Evolutionary conservation across 2,888 invertebrate genomes (phyloP).

Genomic region (Ophion slaviceki): DNA sequence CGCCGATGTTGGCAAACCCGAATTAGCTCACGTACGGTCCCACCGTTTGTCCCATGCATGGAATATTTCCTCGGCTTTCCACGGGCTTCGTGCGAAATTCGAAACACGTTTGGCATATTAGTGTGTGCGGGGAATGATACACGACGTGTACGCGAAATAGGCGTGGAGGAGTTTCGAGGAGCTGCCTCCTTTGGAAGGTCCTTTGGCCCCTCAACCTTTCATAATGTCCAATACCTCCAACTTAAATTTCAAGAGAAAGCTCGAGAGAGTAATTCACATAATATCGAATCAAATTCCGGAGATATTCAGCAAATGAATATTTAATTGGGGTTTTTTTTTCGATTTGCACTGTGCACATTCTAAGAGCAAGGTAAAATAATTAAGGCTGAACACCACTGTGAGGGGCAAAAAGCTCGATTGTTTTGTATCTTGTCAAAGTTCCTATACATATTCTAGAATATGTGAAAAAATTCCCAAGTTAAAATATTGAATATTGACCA

Average conservation of each 20-base stretch:
- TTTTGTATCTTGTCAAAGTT: too few relatives aligned
- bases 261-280: background rate
- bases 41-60: conserved; percentile 4
- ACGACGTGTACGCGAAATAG: conserved; percentile 2
- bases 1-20: conserved; percentile 8
- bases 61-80: conserved; percentile 3
- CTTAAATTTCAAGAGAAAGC: background rate
- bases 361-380: too few relatives aligned
- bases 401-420: too few relatives aligned
- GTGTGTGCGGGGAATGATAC: background rate
- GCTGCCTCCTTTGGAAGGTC: background rate
- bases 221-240: background rate
- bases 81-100: conserved; percentile 13
- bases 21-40: conserved; percentile 30
- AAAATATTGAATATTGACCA: too few relatives aligned
- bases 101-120: conserved; percentile 26
- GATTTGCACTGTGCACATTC: too few relatives aligned
- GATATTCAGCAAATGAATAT: background rate
- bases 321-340: background rate
- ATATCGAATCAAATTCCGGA: background rate
- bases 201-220: background rate
- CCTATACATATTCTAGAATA: too few relatives aligned
- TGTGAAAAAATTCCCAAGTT: too few relatives aligned
- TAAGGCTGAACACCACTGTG: too few relatives aligned
- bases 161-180: background rate